These are phyloP conservation scores for Sipha flava DNA, from an alignment of 1,140 invertebrate species.

Conservation along the genomic window DNA sequence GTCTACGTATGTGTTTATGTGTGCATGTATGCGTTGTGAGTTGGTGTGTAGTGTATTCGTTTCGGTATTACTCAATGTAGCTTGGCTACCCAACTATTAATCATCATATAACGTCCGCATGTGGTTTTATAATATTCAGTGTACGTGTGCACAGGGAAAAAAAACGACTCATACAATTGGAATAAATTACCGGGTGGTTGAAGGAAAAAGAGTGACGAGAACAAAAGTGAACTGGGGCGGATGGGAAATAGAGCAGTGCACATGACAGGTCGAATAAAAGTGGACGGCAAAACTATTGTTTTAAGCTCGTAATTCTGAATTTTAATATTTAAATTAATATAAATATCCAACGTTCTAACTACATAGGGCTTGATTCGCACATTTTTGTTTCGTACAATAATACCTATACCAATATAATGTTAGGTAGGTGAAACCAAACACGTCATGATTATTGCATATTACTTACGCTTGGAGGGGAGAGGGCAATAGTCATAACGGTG, in stretches of 20 bases:
- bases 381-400: not conserved
- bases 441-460: not conserved
- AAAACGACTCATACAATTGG: slow-evolving; percentile 8
- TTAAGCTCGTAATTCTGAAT: slow-evolving; percentile 11
- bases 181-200: slow-evolving; percentile 20
- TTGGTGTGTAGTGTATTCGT: too few relatives aligned
- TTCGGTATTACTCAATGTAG: not conserved
- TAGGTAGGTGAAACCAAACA: not conserved
- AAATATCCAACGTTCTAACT: not conserved
- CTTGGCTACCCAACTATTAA: not conserved
- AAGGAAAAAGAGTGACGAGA: slow-evolving; percentile 14
- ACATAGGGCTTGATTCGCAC: not conserved
- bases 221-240: slow-evolving; percentile 5
- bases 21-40: too few relatives aligned
- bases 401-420: not conserved
- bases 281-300: slow-evolving; percentile 25
- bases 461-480: too few relatives aligned
- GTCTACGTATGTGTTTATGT: not conserved
- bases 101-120: not conserved
- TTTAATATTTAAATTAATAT: slow-evolving; percentile 23
- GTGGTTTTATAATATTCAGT: not conserved
- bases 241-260: not conserved
- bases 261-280: slow-evolving; percentile 23
- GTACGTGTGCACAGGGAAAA: not conserved
- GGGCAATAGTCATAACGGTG: not conserved